Percentiles rank a stretch among this genome's conserved stretches.
Evolutionary conservation across 1,140 invertebrate genomes (phyloP).

Genomic region (Drosophila burlai): DNA sequence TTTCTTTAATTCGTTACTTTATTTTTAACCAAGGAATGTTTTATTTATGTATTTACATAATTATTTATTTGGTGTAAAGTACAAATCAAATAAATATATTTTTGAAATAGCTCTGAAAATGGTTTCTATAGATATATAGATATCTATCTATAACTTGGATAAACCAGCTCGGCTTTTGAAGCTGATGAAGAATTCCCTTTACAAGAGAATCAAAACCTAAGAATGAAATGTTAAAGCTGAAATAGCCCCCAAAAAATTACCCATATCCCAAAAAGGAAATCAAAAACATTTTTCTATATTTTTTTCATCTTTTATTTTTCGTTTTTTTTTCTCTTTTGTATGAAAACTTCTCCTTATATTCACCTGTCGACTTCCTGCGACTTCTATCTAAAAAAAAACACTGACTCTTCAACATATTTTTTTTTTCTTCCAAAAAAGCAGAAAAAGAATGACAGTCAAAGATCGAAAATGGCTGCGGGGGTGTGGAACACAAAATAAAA

Average conservation of each 20-base stretch:
- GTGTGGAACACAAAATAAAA: conserved; percentile 14
- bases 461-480: conserved; percentile 7
- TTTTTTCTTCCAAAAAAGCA: conserved; percentile 5
- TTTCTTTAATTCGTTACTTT: neutral
- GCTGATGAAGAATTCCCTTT: too few species aligned
- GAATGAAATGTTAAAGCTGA: too few species aligned
- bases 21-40: too few species aligned
- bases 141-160: too few species aligned
- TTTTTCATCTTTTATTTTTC: conserved; percentile 40
- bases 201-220: too few species aligned
- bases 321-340: conserved; percentile 30
- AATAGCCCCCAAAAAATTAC: neutral
- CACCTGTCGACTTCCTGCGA: conserved; percentile 31
- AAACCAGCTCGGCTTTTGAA: too few species aligned
- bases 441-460: conserved; percentile 35
- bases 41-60: too few species aligned
- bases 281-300: neutral
- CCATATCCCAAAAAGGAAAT: neutral
- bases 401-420: conserved; percentile 27
- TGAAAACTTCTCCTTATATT: conserved; percentile 44
- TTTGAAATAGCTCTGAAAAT: too few species aligned
- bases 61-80: too few species aligned
- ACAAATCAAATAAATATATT: too few species aligned
- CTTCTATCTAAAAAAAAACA: conserved; percentile 43
- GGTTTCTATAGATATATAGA: too few species aligned